phyloP scores from a whole-genome alignment of 2,113 vertebrate species.

The Camelus dromedarius region DNA sequence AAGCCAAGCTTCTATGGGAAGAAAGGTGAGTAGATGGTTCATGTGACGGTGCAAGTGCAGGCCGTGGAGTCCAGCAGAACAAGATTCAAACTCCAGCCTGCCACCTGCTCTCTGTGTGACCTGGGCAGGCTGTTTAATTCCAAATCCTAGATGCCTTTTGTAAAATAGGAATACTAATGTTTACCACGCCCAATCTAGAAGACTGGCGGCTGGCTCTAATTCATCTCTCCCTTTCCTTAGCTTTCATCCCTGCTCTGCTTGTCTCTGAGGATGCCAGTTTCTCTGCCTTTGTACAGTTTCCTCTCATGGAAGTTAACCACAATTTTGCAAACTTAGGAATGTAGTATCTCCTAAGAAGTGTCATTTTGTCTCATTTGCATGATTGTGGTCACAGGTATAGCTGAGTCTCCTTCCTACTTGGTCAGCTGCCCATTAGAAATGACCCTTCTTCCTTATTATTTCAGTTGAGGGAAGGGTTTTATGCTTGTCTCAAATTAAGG shows the following conservation, averaged over 20 bases:
- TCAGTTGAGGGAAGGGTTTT: neutral
- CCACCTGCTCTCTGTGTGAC: neutral
- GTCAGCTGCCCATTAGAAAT: neutral
- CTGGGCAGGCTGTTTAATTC: neutral
- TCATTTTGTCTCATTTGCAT: neutral
- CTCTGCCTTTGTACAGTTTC: neutral
- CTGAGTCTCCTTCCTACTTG: neutral
- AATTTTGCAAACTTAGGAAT: neutral
- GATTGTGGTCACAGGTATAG: neutral
- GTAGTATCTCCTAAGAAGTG: neutral
- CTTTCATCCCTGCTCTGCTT: neutral
- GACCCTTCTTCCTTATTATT: neutral
- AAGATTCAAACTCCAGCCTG: neutral
- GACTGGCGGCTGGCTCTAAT: neutral
- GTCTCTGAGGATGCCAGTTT: neutral
- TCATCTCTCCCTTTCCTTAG: neutral
- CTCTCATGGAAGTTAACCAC: constrained; percentile 22
- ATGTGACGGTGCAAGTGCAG: rapidly evolving
- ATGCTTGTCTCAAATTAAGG: neutral
- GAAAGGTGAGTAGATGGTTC: neutral
- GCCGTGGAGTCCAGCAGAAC: neutral
- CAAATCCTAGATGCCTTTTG: neutral
- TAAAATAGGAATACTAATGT: neutral
- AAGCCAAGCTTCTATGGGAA: neutral
- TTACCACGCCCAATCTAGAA: rapidly evolving